Conservation (phyloP, 2,888 invertebrate species). For the Athalia cordata region DNA sequence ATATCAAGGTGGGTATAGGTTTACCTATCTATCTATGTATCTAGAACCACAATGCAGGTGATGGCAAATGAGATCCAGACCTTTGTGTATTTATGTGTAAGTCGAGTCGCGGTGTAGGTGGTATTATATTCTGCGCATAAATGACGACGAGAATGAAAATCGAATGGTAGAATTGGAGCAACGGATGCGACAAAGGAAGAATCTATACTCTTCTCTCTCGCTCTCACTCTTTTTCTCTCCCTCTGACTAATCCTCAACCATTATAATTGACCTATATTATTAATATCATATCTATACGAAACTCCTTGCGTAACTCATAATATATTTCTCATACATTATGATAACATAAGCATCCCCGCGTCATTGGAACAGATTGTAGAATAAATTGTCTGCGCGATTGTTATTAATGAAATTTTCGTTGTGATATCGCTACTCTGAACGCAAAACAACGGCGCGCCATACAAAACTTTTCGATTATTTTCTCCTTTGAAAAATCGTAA, state of each 20-base stretch:
- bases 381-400: too few relatives aligned
- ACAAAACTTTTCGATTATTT: too few relatives aligned
- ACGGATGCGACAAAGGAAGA: slow-evolving; percentile 40
- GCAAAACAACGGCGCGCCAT: too few relatives aligned
- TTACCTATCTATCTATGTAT: not conserved
- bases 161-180: slow-evolving; percentile 30
- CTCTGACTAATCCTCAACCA: slow-evolving; percentile 38
- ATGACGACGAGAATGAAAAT: not conserved
- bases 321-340: not conserved
- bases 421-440: too few relatives aligned
- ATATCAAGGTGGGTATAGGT: not conserved
- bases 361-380: too few relatives aligned
- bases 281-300: not conserved
- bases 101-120: not conserved
- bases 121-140: not conserved
- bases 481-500: too few relatives aligned
- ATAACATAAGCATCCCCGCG: not conserved
- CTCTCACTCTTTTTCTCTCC: too few relatives aligned
- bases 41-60: not conserved
- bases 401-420: too few relatives aligned
- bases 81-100: slow-evolving; percentile 21
- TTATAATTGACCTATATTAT: slow-evolving; percentile 30
- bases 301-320: not conserved
- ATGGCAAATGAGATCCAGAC: slow-evolving; percentile 35
- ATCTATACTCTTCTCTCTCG: slow-evolving; percentile 12